Evolutionary conservation across 2,888 invertebrate genomes (phyloP), one percentile per base, ranked within the genome.

Genomic region (Meghimatium bilineatum): DNA sequence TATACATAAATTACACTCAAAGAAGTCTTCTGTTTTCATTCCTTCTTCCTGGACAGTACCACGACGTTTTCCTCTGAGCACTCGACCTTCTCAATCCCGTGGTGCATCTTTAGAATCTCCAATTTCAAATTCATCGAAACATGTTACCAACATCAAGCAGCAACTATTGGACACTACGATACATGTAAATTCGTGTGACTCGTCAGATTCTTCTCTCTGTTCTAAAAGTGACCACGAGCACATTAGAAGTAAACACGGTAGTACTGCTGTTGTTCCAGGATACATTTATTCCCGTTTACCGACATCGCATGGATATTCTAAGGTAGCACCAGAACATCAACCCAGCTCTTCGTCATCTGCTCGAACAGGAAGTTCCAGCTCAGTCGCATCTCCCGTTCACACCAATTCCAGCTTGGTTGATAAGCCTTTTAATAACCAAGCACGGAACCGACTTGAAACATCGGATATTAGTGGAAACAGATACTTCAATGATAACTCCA

Each of bases 1-100:
- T 17, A 32, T 32, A 52, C 14, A 23, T 32, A 29, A 20, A n/a
- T 14, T 17, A 32, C 52, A 14, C 26, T 6, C 32, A 5, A 52
- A 32, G 1, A 74, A 32, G 23, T 6, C 32, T 2, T 0, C 52
- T 5, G 52, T 14, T 8, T 74, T 74, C 23, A 29, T 32, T 34
- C 74, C 49, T 32, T 29, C 74, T 20, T 20, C 49, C 8, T 49
- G 74, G 74, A 74, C 29, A 12, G 74, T 74, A 32, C 52, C 74
- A 52, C 29, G 29, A 32, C 52, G 49, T 20, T 36, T 20, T 38
- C 71, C 71, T 38, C 12, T 71, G 3, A 8, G 3, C 26, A 44
- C n/a, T 14, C 8, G n/a, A 12, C 49, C 74, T 32, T 32, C 32
- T 17, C 0, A 14, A 17, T 34, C 52, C 0, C 29, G 32, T 1